Base-by-base conservation (phyloP, 2,797 vertebrate species). In the Caiman crocodilus region DNA sequence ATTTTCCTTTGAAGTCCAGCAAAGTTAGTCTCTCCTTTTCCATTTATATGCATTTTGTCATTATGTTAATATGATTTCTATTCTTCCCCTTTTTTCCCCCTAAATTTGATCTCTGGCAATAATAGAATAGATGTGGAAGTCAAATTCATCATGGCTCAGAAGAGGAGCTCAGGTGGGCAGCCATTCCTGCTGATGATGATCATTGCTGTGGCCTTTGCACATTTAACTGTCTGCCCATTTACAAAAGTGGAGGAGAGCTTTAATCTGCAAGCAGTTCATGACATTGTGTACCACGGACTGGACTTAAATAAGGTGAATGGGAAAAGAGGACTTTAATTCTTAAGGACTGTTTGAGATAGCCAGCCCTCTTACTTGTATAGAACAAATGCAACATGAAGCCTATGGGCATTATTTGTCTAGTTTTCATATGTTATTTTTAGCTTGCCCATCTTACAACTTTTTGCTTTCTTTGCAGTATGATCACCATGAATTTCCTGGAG, bases 231-330 rank as follows among this genome's bases (percentile, higher is more conserved):
- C 71, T 99, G 99, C 78, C 99, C 99, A 13, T 99, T 98, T 77
- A 98, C 99, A 7, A 99, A 99, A 97, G 99, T 99, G 56, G 99
- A 99, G 82, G 99, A 99, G 95, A 99, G 99, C 94, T 99, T 99
- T 95, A 99, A 98, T 79, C 96, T 99, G 57, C 99, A 99, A 97
- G 99, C 99, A 4, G 90, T 94, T 14, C 99, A 99, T 56, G 99
- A 99, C 89, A 98, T 99, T 94, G 92, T 99, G 9, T 99, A 98
- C 94, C 98, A 99, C 97, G 98, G 98, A 64, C 96, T 98, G 88
- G 97, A 98, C 59, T 93, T 99, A 90, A 98, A 98, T 65, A 98
- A 99, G 99, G 99, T 99, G 94, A 96, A 55, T 64, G 21, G 30
- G 28, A 74, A 79, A 60, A 3, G 64, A 59, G 42, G 7, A 3